Evolutionary conservation across 2,888 invertebrate species (phyloP).

Genomic region (Choristoneura rosaceana): DNA sequence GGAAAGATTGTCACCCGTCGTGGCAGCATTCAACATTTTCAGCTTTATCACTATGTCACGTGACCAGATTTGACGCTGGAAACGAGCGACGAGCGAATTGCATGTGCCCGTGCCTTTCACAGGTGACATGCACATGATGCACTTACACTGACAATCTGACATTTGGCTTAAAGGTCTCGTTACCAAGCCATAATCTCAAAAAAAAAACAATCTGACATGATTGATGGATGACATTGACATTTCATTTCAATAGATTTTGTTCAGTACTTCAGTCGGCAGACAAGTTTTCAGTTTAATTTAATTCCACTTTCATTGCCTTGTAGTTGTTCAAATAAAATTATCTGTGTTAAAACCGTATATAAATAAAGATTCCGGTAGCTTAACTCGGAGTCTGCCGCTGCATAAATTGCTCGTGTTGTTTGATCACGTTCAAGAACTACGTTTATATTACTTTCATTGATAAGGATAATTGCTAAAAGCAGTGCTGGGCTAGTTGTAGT

Average conservation of each 20-base stretch:
- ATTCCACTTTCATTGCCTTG: conserved; percentile 44
- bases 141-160: too few species aligned
- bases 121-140: too few species aligned
- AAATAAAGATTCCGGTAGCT: conserved; percentile 59
- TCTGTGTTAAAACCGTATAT: conserved; percentile 52
- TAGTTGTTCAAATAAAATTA: conserved; percentile 59
- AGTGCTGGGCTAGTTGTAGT: conserved; percentile 42
- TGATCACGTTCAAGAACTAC: conserved; percentile 58
- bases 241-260: neutral
- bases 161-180: too few species aligned
- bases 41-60: too few species aligned
- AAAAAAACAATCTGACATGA: too few species aligned
- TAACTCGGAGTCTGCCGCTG: conserved; percentile 54
- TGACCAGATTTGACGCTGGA: too few species aligned
- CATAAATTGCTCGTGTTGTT: conserved; percentile 56
- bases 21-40: too few species aligned
- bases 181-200: too few species aligned
- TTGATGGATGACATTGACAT: neutral
- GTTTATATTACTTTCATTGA: conserved; percentile 29
- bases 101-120: too few species aligned
- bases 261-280: conserved; percentile 3
- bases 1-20: too few species aligned
- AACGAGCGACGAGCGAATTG: too few species aligned
- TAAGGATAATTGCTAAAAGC: conserved; percentile 40
- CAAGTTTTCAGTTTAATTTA: neutral